Evolutionary conservation across 30 jellyfish, hydroid and myxozoan genomes (phyloP).

Genomic region (Aurelia aurita): DNA sequence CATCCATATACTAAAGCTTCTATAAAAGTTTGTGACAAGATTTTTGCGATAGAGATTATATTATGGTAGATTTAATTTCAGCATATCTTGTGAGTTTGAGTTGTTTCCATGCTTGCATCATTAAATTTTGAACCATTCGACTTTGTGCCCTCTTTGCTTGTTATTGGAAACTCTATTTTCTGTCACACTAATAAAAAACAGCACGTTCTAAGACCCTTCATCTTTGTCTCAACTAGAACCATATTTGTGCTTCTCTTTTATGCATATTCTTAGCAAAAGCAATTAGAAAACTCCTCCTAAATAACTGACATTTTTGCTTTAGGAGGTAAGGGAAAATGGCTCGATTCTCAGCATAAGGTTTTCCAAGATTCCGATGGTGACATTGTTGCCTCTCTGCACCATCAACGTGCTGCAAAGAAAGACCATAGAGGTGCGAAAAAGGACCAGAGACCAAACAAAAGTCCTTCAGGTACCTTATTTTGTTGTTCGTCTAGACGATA

Average conservation of each 20-base stretch:
- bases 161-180: too few species aligned
- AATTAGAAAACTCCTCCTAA: background rate
- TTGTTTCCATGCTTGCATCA: too few species aligned
- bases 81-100: too few species aligned
- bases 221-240: background rate
- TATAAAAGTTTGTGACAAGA: too few species aligned
- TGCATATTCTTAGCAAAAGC: too few species aligned
- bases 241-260: too few species aligned
- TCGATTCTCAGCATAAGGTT: slow-evolving; percentile 36
- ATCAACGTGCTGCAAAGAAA: slow-evolving; percentile 46
- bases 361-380: slow-evolving; percentile 55
- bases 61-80: too few species aligned
- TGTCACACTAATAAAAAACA: background rate
- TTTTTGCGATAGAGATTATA: too few species aligned
- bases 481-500: too few species aligned
- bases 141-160: too few species aligned
- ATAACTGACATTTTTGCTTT: background rate
- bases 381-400: slow-evolving; percentile 53
- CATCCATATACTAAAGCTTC: too few species aligned
- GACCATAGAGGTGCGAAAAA: slow-evolving; percentile 28
- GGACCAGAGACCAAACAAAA: slow-evolving; percentile 19
- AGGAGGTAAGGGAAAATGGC: slow-evolving; percentile 55
- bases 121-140: too few species aligned
- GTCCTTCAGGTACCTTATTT: background rate
- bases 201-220: background rate